Conservation (phyloP, 2,797 vertebrate genomes). For the Karalla daura region DNA sequence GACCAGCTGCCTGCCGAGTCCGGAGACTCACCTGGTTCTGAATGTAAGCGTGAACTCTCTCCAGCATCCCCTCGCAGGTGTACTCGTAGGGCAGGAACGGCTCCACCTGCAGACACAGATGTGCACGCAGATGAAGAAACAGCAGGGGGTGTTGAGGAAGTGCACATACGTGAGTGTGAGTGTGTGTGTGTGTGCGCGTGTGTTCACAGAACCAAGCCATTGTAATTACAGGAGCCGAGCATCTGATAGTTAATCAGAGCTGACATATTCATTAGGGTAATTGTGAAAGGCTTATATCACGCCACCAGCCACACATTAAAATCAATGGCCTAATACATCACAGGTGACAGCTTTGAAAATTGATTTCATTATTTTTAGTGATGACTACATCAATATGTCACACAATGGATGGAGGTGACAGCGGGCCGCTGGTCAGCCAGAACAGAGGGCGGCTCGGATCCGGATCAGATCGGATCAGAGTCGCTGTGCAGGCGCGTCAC, state of each 20-base stretch:
- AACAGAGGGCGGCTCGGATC: not conserved
- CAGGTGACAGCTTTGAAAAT: slow-evolving; percentile 67
- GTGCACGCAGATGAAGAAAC: slow-evolving; percentile 35
- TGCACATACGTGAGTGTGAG: not conserved
- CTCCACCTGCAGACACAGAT: slow-evolving; percentile 87
- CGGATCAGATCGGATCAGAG: slow-evolving; percentile 16
- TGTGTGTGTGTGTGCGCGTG: not conserved
- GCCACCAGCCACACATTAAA: slow-evolving; percentile 66
- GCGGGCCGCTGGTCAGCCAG: slow-evolving; percentile 20
- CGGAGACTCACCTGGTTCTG: slow-evolving; percentile 91
- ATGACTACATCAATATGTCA: slow-evolving; percentile 65
- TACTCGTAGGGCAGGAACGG: slow-evolving; percentile 96
- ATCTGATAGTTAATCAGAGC: slow-evolving; percentile 73
- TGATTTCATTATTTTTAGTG: slow-evolving; percentile 74
- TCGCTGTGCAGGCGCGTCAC: not conserved
- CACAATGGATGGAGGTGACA: slow-evolving; percentile 46
- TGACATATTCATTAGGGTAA: slow-evolving; percentile 82
- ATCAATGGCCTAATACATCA: slow-evolving; percentile 73
- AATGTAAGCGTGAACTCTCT: slow-evolving; percentile 94
- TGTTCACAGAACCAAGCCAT: not conserved
- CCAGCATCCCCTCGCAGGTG: slow-evolving; percentile 96
- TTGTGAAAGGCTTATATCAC: slow-evolving; percentile 70
- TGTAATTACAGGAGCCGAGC: slow-evolving; percentile 62
- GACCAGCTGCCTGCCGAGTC: not conserved
- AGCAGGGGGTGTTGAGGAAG: not conserved